Base-by-base conservation (phyloP, 2,888 invertebrate species). In the Amaurobius ferox region DNA sequence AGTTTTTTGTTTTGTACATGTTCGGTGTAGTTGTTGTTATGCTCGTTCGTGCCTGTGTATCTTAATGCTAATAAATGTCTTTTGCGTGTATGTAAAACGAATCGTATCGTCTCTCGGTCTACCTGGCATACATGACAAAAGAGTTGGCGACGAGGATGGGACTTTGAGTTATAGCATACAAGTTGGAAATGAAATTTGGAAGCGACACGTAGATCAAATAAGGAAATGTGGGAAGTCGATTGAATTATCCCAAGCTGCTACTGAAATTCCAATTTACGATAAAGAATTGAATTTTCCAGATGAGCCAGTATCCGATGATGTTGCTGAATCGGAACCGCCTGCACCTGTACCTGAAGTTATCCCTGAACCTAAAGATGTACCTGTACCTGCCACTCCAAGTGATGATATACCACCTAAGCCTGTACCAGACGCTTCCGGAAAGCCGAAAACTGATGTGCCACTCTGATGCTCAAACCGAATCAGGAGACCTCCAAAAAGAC, bases 81-180 rank as follows among this genome's bases (percentile, higher is more conserved):
- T 74, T 74, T 74, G 74, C 62, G 39, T 74, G 74, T 74, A 64
- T 74, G 74, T 74, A 74, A 74, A 74, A 74, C 74, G 40, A 74
- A 74, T 74, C 74, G 74, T 62, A 74, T 74, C 64, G 74, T 74
- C 74, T 74, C 74, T 74, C 73, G 73, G 73, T 64, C 73, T 74
- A 74, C 64, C 73, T 74, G 73, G 39, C 73, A 74, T 74, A 74
- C 73, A 74, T 64, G 73, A 74, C 64, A 74, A 73, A n/a, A n/a
- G n/a, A n/a, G n/a, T n/a, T n/a, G n/a, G n/a, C n/a, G n/a, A n/a
- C n/a, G n/a, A n/a, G n/a, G n/a, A n/a, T n/a, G n/a, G n/a, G n/a
- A n/a, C n/a, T n/a, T n/a, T n/a, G n/a, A n/a, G n/a, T n/a, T n/a
- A n/a, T 66, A 71, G 71, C 71, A 71, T 71, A 71, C 71, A 71